Percentiles rank a stretch among this genome's conserved stretches.
Conservation (phyloP, 2,888 invertebrate genomes). For the Andrena bucephala region DNA sequence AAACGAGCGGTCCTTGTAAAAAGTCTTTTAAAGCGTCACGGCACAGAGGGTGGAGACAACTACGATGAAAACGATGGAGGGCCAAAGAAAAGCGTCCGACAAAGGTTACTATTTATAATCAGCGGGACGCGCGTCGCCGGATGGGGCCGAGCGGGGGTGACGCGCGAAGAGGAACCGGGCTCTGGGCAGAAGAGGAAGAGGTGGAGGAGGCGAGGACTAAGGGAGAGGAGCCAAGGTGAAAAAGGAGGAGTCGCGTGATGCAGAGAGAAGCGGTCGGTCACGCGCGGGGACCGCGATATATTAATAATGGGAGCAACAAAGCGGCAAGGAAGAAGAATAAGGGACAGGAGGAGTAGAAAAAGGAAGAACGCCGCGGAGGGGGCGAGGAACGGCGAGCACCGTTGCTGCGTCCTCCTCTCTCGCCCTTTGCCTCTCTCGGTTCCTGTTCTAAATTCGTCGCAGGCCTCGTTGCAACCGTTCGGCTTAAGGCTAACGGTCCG, state of each 20-base stretch:
- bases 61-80: conserved; percentile 69
- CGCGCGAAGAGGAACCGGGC: conserved; percentile 35
- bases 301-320: conserved; percentile 82
- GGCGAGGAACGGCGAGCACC: conserved; percentile 37
- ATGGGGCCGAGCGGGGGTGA: conserved; percentile 68
- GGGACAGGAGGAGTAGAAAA: conserved; percentile 58
- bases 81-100: conserved; percentile 80
- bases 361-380: conserved; percentile 33
- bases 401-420: conserved; percentile 58
- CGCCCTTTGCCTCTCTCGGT: conserved; percentile 60
- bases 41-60: conserved; percentile 60
- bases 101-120: conserved; percentile 84
- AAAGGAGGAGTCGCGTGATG: conserved; percentile 47
- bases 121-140: conserved; percentile 68
- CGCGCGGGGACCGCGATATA: conserved; percentile 76
- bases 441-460: conserved; percentile 81
- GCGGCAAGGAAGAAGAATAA: conserved; percentile 76
- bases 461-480: conserved; percentile 76
- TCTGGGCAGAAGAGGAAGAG: conserved; percentile 19
- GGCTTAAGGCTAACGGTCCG: conserved; percentile 76
- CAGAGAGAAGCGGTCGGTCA: conserved; percentile 55
- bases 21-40: conserved; percentile 34
- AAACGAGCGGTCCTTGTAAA: conserved; percentile 38
- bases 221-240: conserved; percentile 51
- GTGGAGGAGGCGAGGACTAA: conserved; percentile 36